Evolutionary conservation across 2,113 vertebrate species (phyloP), one percentile per base, ranked within the genome.

Genomic region (Dicentrarchus labrax): DNA sequence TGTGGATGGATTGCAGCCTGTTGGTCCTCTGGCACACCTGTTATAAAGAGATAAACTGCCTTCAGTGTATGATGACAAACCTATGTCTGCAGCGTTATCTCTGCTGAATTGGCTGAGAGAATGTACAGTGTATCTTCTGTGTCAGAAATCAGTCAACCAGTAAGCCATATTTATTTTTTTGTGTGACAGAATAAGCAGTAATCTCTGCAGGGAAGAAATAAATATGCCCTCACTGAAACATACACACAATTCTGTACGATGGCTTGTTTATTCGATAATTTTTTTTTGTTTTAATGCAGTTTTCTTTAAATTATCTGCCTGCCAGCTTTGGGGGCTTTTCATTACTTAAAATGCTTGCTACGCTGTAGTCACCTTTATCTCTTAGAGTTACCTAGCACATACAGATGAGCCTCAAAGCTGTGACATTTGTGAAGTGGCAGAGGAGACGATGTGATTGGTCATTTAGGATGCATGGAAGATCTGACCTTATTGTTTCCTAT

Each of bases 31-130:
- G 67, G 74, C 72, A 45, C 75, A 91, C 83, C 73, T 86, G 86
- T 73, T 83, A 39, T 19, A 38, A 39, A 59, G 81, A 85, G 80
- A 87, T 86, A 83, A 85, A 87, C 66, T 30, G 21, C 48, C 64
- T n/a, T 5, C 60, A 38, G 59, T 47, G 59, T 38, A 22, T 13
- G 53, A 68, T 78, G 71, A 73, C 24, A 39, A 80, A 75, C 56
- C 68, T 38, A 21, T 43, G 84, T 83, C 76, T 75, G 83, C 76
- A 73, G 57, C 57, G 50, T 45, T 89, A 70, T 88, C 74, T 80
- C 70, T 51, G 61, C 38, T 76, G 79, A 87, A 81, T 68, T 73
- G 72, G 30, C 59, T 66, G 51, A 72, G 66, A 72, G 73, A 83
- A 70, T 30, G 77, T 38, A 56, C 59, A 65, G 39, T 67, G 38